Evolutionary conservation across 2,113 vertebrate genomes (phyloP).

Genomic region (Ptyas mucosa): DNA sequence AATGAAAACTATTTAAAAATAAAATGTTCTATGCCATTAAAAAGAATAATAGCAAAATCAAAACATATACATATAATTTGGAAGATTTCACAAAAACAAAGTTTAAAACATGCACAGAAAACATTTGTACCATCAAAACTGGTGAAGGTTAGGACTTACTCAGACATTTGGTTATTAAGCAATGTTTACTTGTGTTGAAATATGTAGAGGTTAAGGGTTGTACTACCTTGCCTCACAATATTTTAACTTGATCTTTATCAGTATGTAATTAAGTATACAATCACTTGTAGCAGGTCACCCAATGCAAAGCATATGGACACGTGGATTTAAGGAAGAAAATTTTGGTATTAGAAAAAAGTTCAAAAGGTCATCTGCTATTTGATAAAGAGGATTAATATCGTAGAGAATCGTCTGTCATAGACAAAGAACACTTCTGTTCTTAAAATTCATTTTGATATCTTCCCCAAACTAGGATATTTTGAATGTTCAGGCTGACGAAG

Average conservation of each 20-base stretch:
- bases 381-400: not conserved
- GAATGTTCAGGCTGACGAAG: constrained; percentile 25
- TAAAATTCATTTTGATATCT: not conserved
- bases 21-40: not conserved
- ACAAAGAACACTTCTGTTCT: not conserved
- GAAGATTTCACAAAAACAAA: not conserved
- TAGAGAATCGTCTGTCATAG: not conserved
- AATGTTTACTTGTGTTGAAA: constrained; percentile 9
- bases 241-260: constrained; percentile 18
- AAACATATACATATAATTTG: not conserved
- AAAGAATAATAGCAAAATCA: not conserved
- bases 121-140: not conserved
- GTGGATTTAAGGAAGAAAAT: not conserved
- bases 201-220: not conserved
- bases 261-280: not conserved
- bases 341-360: constrained; percentile 6
- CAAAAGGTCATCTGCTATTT: not conserved
- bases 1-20: not conserved
- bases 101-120: not conserved
- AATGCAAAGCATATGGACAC: not conserved
- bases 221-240: not conserved
- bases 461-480: not conserved
- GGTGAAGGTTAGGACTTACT: not conserved
- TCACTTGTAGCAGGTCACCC: not conserved
- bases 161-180: not conserved